phyloP scores from a whole-genome alignment of 2,797 vertebrate species.

The Acanthurus lineatus region DNA sequence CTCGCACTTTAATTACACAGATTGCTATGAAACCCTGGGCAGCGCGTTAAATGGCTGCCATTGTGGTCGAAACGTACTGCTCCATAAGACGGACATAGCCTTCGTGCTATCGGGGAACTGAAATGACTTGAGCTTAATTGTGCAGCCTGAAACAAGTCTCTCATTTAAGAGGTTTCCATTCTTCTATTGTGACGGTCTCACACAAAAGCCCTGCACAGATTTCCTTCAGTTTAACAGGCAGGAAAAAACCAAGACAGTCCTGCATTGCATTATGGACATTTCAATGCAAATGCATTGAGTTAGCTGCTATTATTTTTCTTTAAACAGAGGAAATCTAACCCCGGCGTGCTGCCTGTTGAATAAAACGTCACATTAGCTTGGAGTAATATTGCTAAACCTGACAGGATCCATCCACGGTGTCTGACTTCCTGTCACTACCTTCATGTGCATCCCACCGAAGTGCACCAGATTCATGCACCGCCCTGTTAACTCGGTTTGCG shows the following conservation, averaged over 20 bases:
- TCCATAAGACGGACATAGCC: constrained; percentile 23
- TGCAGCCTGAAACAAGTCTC: constrained; percentile 48
- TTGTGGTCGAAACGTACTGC: constrained; percentile 39
- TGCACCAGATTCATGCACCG: constrained; percentile 41
- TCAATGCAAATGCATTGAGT: constrained; percentile 18
- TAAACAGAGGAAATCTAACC: constrained; percentile 46
- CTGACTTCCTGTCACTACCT: constrained; percentile 59
- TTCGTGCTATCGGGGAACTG: constrained; percentile 26
- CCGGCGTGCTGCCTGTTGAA: constrained; percentile 56
- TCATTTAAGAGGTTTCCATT: constrained; percentile 40
- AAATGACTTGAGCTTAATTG: constrained; percentile 65
- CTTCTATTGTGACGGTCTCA: constrained; percentile 30
- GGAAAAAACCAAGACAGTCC: constrained; percentile 8
- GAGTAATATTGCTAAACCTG: constrained; percentile 58
- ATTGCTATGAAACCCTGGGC: constrained; percentile 47
- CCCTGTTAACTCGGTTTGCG: constrained; percentile 48
- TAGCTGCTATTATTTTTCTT: constrained; percentile 17
- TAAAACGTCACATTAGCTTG: constrained; percentile 61
- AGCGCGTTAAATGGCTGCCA: constrained; percentile 47
- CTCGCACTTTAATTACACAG: constrained; percentile 64
- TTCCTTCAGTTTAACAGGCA: constrained; percentile 52
- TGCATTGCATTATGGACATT: constrained; percentile 29
- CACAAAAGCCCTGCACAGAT: constrained; percentile 47
- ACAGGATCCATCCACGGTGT: constrained; percentile 47
- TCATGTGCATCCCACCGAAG: constrained; percentile 39